Base-by-base conservation (phyloP, 2,888 invertebrate genomes). In the Geotrupes spiniger region DNA sequence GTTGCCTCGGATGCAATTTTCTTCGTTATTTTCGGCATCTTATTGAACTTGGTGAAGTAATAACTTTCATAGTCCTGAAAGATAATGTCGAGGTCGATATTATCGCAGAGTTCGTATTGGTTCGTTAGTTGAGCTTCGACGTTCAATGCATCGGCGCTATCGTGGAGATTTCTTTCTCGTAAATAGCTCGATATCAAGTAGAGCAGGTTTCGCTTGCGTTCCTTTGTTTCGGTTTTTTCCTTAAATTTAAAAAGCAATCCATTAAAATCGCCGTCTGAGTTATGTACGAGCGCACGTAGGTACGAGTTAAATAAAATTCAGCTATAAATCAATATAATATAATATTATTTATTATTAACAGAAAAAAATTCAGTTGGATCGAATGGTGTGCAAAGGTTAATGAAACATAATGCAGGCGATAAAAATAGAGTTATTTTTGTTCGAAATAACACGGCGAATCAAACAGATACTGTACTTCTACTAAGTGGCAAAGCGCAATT, bases 1-100 rank as follows among this genome's bases (percentile, higher is more conserved):
- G 17, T 28, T 50, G 58, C 58, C 14, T 36, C 52, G 38, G 62
- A 56, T 12, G 57, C 53, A 1, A 56, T 10, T 53, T 78, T 80
- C 60, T 85, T 85, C 41, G 87, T 82, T 58, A 95, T 83, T 72
- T 84, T 87, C 0, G 95, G 94, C 68, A 87, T 83, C 69, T 88
- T 91, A 69, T 89, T 88, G 75, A 92, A 95, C 63, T 90, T 85
- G 33, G 89, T 76, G 62, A 85, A 81, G 70, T 89, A 92, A 72
- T 89, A 95, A 54, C 88, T 87, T 65, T 87, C 87, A 71, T 89
- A 96, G 63, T 95, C 94, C 77, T 91, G 84, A 48, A 95, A 74
- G 57, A 96, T 87, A 31, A 88, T 87, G 54, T 90, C 89, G 65
- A 96, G 74, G 69, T 94, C 93, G 47, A 96, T 83, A 64, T 96